These are phyloP conservation scores for Sebastes trivittatus DNA, from an alignment of 2,797 vertebrate species.

Conservation along the genomic window DNA sequence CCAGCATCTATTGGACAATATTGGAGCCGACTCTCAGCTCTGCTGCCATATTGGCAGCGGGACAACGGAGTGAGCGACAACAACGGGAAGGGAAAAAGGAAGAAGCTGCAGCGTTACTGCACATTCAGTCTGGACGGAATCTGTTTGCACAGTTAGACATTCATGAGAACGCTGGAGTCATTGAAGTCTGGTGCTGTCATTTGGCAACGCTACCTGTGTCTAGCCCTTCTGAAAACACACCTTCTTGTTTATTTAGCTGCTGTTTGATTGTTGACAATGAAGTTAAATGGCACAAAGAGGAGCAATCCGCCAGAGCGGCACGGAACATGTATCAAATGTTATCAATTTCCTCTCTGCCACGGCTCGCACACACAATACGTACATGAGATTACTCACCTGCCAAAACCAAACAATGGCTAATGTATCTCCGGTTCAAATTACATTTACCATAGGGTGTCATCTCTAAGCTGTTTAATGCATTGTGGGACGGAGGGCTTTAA, in stretches of 20 bases:
- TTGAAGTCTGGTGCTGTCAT: constrained; percentile 33
- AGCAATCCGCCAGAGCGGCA: neutral
- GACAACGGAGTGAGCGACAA: constrained; percentile 42
- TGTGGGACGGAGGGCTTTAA: constrained; percentile 77
- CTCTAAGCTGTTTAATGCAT: constrained; percentile 80
- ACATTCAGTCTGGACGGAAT: constrained; percentile 43
- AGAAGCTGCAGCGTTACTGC: constrained; percentile 39
- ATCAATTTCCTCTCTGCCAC: constrained; percentile 48
- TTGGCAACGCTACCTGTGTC: constrained; percentile 24
- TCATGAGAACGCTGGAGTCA: constrained; percentile 18
- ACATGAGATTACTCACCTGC: constrained; percentile 71
- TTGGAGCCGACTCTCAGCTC: constrained; percentile 54
- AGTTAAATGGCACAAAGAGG: constrained; percentile 31
- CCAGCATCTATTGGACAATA: constrained; percentile 73
- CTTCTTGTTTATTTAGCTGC: constrained; percentile 43
- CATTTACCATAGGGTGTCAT: constrained; percentile 79
- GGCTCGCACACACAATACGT: constrained; percentile 40
- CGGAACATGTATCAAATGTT: constrained; percentile 36
- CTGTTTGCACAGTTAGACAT: constrained; percentile 42
- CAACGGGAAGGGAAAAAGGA: constrained; percentile 52
- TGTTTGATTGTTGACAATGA: constrained; percentile 38
- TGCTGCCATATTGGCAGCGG: constrained; percentile 66
- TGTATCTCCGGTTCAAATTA: constrained; percentile 74
- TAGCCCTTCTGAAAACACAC: constrained; percentile 7
- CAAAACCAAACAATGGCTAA: constrained; percentile 74